These are phyloP conservation scores for Triplophysa bombifrons DNA, from an alignment of 2,797 vertebrate genomes.

Conservation along the genomic window DNA sequence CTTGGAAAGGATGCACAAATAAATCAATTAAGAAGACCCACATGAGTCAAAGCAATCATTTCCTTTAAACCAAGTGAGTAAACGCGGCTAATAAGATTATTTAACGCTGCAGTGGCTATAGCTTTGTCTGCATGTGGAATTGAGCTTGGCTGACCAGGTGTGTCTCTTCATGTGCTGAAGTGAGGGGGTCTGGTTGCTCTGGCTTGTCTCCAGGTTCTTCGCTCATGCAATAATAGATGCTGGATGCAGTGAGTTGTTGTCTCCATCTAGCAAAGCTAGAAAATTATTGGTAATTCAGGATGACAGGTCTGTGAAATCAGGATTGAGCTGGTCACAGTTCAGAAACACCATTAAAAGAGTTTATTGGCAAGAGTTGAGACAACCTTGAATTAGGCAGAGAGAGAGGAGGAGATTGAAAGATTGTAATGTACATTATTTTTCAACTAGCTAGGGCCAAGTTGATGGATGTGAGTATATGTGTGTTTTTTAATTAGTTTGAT, in stretches of 20 bases:
- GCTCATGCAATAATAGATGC: slow-evolving; percentile 56
- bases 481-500: slow-evolving; percentile 13
- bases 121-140: slow-evolving; percentile 34
- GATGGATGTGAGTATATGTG: not conserved
- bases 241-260: slow-evolving; percentile 48
- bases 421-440: not conserved
- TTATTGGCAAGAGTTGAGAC: slow-evolving; percentile 53
- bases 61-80: slow-evolving; percentile 35
- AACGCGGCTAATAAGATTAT: slow-evolving; percentile 30
- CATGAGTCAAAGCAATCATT: slow-evolving; percentile 36
- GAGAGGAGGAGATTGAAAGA: not conserved
- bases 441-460: not conserved
- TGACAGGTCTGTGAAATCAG: slow-evolving; percentile 69
- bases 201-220: slow-evolving; percentile 37
- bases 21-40: slow-evolving; percentile 39
- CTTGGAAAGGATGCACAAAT: slow-evolving; percentile 27
- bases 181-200: slow-evolving; percentile 10
- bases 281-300: slow-evolving; percentile 58
- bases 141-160: slow-evolving; percentile 29
- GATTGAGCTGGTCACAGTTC: slow-evolving; percentile 64
- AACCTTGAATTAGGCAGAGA: slow-evolving; percentile 49
- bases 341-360: slow-evolving; percentile 60
- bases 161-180: slow-evolving; percentile 10
- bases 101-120: slow-evolving; percentile 25
- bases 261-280: slow-evolving; percentile 52